Evolutionary conservation across 2,888 invertebrate genomes (phyloP), one percentile per base, ranked within the genome.

Genomic region (Agrenia bidenticulata): DNA sequence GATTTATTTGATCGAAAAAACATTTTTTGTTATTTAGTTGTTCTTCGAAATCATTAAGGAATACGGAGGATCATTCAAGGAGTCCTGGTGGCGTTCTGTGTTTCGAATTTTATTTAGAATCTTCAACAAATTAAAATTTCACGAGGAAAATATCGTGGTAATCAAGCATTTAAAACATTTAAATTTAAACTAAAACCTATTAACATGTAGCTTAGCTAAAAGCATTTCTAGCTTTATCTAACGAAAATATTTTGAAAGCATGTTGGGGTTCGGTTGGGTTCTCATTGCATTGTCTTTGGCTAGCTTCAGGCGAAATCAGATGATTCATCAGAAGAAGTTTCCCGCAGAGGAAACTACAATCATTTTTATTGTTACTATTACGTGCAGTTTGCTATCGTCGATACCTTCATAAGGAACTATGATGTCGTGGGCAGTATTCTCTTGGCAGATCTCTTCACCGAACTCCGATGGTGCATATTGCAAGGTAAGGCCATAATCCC

Each of bases 351-450:
- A 70, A 66, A 66, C 64, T 72, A 70, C 64, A 70, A 64, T 62
- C 65, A 69, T 61, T 70, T 65, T 61, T 72, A 72, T 65, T 72
- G 72, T 63, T 72, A 72, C 58, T 72, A 72, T 61, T 72, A 72
- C 66, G 67, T 69, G 51, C 72, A 72, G 67, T 72, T 72, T 66
- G 72, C 72, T 61, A 72, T 69, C 50, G 63, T 67, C n/a, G 72
- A 72, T 63, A 66, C 65, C 57, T 69, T 63, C 59, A 64, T 61
- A 19, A 63, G 65, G 42, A 61, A 64, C 51, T 67, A 65, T 54
- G 64, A 69, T 17, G 63, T 63, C 51, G 41, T 69, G 21, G 64
- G 59, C 55, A 24, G 50, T 32, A 55, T 62, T 21, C 58, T 67
- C 21, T 61, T 72, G 55, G 64, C 63, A 19, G 65, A 66, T 41